phyloP scores from a whole-genome alignment of 2,113 vertebrate species.

The Enhydra lutris region DNA sequence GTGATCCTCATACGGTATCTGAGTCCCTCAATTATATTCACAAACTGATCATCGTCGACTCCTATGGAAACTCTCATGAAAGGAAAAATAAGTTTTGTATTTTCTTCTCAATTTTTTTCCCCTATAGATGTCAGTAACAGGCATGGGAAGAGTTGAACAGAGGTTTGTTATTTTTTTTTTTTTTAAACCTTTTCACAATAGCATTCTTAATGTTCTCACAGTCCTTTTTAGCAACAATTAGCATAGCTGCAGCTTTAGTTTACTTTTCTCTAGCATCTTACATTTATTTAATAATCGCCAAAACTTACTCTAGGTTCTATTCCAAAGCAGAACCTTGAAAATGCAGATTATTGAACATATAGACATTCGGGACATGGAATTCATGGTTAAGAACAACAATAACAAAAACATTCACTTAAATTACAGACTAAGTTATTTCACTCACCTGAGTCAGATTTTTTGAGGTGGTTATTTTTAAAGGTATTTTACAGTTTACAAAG shows the following conservation, averaged over 20 bases:
- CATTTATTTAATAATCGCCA: slow-evolving; percentile 20
- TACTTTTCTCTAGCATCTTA: neutral
- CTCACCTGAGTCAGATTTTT: neutral
- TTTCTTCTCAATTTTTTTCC: neutral
- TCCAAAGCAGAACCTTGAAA: neutral
- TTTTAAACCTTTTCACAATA: neutral
- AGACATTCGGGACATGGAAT: neutral
- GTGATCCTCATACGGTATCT: neutral
- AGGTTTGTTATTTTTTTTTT: neutral
- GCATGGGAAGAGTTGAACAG: neutral
- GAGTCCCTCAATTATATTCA: neutral
- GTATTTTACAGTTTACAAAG: neutral
- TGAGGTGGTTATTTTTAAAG: neutral
- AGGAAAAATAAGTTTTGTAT: neutral
- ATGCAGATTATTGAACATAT: neutral
- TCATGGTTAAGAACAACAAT: neutral
- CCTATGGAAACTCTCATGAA: neutral
- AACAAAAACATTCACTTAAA: slow-evolving; percentile 2
- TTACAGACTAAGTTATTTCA: neutral
- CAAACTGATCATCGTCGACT: neutral
- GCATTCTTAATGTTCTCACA: neutral
- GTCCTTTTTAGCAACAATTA: slow-evolving; percentile 10
- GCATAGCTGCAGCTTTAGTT: neutral
- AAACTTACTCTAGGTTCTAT: slow-evolving; percentile 19
- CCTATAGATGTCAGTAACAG: slow-evolving; percentile 15